Conservation (phyloP, 2,888 invertebrate species). For the Agonum fuliginosum region DNA sequence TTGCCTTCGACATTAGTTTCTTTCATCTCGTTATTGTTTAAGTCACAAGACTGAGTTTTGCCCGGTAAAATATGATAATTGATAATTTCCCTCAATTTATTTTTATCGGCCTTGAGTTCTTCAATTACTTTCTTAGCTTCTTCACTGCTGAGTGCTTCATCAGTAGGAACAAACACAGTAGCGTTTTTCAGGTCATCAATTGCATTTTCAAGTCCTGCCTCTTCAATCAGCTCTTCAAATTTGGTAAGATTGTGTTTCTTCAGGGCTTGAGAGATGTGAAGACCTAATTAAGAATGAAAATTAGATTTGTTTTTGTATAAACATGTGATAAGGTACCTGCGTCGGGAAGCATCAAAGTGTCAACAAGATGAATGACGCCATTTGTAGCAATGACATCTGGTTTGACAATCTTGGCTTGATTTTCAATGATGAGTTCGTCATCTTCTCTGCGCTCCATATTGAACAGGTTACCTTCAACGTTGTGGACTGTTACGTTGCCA, state of each 20-base stretch:
- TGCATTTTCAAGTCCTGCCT: constrained; percentile 75
- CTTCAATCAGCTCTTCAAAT: constrained; percentile 75
- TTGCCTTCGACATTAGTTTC: constrained; percentile 73
- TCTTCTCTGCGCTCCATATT: constrained; percentile 74
- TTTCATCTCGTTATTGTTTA: constrained; percentile 75
- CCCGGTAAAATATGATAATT: constrained; percentile 78
- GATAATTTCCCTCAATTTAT: constrained; percentile 76
- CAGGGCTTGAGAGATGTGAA: constrained; percentile 72
- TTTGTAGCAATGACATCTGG: constrained; percentile 81
- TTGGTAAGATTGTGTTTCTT: constrained; percentile 78
- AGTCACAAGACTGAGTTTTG: constrained; percentile 75
- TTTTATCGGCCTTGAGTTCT: constrained; percentile 70
- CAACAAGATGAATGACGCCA: constrained; percentile 83
- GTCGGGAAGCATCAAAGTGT: constrained; percentile 80
- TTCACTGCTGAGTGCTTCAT: constrained; percentile 77
- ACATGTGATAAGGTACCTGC: constrained; percentile 71
- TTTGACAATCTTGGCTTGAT: constrained; percentile 76
- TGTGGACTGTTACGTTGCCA: constrained; percentile 74
- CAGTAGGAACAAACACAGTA: constrained; percentile 80
- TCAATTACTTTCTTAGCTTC: constrained; percentile 70
- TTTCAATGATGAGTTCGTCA: constrained; percentile 76
- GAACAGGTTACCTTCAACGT: constrained; percentile 73
- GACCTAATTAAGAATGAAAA: constrained; percentile 64
- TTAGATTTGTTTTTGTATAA: constrained; percentile 1
- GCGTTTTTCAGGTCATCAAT: constrained; percentile 77